These are phyloP conservation scores for Synanthedon myopaeformis DNA, from an alignment of 2,888 invertebrate species.

Conservation along the genomic window DNA sequence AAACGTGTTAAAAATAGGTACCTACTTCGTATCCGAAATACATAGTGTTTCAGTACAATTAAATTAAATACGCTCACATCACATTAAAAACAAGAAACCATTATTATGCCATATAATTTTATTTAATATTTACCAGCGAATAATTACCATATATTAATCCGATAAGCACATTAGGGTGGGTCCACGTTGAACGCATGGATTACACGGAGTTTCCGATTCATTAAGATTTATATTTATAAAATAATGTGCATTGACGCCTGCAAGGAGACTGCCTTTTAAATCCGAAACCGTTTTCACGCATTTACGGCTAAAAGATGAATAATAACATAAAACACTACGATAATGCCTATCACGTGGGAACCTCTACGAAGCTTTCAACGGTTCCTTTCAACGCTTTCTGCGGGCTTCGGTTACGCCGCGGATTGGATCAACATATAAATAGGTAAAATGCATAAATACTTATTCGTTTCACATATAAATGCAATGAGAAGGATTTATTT, in stretches of 20 bases:
- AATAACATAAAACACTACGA: not conserved
- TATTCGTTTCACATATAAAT: too few relatives aligned
- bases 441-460: too few relatives aligned
- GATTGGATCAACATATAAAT: too few relatives aligned
- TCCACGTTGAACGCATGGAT: constrained; percentile 12
- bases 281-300: constrained; percentile 15
- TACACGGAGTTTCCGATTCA: constrained; percentile 16
- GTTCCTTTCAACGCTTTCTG: too few relatives aligned
- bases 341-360: not conserved
- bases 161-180: constrained; percentile 10
- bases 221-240: constrained; percentile 29
- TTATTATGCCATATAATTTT: not conserved
- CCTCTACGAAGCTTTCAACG: not conserved
- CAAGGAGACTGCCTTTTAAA: constrained; percentile 9
- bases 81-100: too few relatives aligned
- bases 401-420: too few relatives aligned
- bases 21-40: too few relatives aligned
- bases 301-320: constrained; percentile 3
- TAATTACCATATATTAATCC: constrained; percentile 14
- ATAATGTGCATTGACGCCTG: constrained; percentile 24
- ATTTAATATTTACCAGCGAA: constrained; percentile 1
- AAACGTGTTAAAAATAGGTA: too few relatives aligned
- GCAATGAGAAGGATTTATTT: too few relatives aligned
- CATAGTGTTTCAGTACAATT: too few relatives aligned
- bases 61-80: too few relatives aligned